Evolutionary conservation across 37 sponge, comb jelly and placozoan genomes (phyloP).

Genomic region (Beroe ovata): DNA sequence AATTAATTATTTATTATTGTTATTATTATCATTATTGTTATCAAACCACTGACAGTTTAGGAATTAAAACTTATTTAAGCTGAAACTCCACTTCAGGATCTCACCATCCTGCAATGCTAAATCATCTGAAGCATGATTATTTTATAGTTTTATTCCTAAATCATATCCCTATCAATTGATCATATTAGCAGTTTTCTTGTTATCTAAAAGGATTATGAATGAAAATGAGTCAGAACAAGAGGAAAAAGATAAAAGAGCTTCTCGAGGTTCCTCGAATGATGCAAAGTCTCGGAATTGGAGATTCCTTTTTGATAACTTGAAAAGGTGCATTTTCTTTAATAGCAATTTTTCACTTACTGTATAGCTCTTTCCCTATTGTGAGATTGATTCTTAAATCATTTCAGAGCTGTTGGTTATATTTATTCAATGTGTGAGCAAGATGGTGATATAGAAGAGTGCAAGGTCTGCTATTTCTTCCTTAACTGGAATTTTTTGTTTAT

Average conservation of each 20-base stretch:
- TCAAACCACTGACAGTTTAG: too few relatives aligned
- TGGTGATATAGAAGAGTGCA: slow-evolving; percentile 64
- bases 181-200: too few relatives aligned
- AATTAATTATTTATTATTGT: too few relatives aligned
- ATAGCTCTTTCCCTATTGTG: not conserved
- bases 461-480: too few relatives aligned
- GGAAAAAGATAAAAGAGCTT: not conserved
- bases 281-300: slow-evolving; percentile 41
- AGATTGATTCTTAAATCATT: not conserved
- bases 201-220: too few relatives aligned
- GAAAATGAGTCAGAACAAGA: slow-evolving; percentile 6
- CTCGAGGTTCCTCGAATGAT: slow-evolving; percentile 8
- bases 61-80: too few relatives aligned
- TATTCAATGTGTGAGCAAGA: slow-evolving; percentile 67
- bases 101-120: too few relatives aligned
- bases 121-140: too few relatives aligned
- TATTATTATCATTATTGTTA: too few relatives aligned
- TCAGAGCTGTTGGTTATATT: slow-evolving; percentile 61
- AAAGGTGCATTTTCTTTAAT: not conserved
- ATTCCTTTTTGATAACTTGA: slow-evolving; percentile 53
- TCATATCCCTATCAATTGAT: too few relatives aligned
- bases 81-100: too few relatives aligned
- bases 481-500: not conserved
- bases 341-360: not conserved
- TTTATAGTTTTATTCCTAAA: too few relatives aligned